A percentile compares a stretch with the other conserved stretches of the same genome.
Conservation (phyloP, 2,888 invertebrate genomes). For the Philereme vetulata region DNA sequence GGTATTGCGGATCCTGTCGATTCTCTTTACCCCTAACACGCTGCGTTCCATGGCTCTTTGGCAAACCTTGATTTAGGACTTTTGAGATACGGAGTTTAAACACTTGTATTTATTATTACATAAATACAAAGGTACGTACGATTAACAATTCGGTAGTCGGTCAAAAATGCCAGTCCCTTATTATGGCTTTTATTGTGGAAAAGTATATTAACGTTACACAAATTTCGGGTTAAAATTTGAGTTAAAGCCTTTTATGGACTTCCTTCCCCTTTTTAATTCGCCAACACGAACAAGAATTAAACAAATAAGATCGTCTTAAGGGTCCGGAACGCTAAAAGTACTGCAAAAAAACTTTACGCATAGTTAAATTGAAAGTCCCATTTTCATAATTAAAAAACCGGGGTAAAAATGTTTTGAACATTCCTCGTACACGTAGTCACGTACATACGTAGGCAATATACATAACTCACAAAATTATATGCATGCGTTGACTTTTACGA, state of each 20-base stretch:
- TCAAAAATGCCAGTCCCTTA: not conserved
- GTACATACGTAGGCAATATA: conserved; percentile 30
- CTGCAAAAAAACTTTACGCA: conserved; percentile 36
- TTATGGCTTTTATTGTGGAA: not conserved
- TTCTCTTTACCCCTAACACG: too few relatives aligned
- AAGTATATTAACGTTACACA: conserved; percentile 3
- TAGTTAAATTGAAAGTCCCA: conserved; percentile 34
- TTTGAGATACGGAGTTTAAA: too few relatives aligned
- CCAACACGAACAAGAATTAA: conserved; percentile 24
- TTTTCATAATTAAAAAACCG: conserved; percentile 47
- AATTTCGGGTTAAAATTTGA: conserved; percentile 7
- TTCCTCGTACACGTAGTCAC: conserved; percentile 14
- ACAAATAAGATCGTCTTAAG: conserved; percentile 28
- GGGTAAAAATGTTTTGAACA: conserved; percentile 36
- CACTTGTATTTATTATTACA: too few relatives aligned
- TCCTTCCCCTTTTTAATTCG: conserved; percentile 20
- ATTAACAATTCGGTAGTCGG: too few relatives aligned
- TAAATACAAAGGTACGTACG: too few relatives aligned
- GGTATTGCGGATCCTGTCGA: too few relatives aligned
- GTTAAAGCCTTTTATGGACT: conserved; percentile 10
- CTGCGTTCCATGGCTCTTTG: too few relatives aligned
- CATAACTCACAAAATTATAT: conserved; percentile 69
- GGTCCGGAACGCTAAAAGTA: conserved; percentile 17
- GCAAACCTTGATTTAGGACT: too few relatives aligned
- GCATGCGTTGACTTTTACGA: conserved; percentile 75